Conservation (phyloP, 2,888 invertebrate genomes). For the Limnephilus auricula region DNA sequence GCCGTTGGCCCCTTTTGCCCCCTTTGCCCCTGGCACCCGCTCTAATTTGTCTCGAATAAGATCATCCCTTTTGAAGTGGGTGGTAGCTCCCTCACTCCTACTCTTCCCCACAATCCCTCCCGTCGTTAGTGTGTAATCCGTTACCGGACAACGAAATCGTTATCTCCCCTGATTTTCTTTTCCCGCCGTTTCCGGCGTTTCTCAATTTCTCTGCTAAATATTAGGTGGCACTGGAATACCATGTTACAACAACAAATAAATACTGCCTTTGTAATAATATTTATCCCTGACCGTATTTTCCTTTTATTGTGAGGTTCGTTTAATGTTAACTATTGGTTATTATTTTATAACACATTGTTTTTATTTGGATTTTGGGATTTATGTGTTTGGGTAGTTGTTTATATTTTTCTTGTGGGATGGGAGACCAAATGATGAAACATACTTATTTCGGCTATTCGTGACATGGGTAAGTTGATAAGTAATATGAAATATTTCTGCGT, state of each 20-base stretch:
- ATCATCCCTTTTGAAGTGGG: constrained; percentile 52
- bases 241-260: background rate
- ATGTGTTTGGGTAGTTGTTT: background rate
- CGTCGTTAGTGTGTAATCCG: constrained; percentile 55
- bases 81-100: background rate
- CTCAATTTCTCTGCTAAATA: constrained; percentile 17
- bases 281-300: background rate
- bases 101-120: background rate
- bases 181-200: constrained; percentile 11
- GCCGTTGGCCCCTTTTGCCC: background rate
- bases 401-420: background rate
- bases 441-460: too few relatives aligned
- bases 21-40: constrained; percentile 25
- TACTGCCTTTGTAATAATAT: background rate
- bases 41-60: constrained; percentile 55
- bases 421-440: too few relatives aligned
- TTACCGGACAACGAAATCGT: constrained; percentile 50
- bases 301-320: background rate
- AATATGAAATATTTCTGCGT: too few relatives aligned
- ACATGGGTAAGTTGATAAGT: too few relatives aligned
- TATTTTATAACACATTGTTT: background rate
- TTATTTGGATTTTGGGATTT: background rate
- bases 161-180: constrained; percentile 34
- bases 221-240: background rate
- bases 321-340: background rate